Conservation (phyloP, 2,797 vertebrate genomes). For the Lateolabrax maculatus region DNA sequence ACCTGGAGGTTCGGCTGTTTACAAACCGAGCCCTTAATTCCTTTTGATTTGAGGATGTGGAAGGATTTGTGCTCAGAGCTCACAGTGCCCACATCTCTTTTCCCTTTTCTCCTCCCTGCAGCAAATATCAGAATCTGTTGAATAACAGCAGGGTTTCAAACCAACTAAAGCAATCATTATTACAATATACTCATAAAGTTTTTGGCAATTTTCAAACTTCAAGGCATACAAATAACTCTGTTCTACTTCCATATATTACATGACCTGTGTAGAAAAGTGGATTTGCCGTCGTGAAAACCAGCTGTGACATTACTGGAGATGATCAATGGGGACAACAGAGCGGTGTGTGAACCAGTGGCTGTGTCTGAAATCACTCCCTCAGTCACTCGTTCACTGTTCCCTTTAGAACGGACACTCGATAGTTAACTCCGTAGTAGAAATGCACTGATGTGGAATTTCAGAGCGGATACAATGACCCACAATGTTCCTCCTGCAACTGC, state of each 20-base stretch:
- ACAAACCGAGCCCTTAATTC: neutral
- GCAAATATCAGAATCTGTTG: neutral
- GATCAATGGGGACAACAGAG: neutral
- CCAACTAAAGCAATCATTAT: neutral
- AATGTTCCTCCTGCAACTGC: too few species aligned
- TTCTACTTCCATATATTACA: too few species aligned
- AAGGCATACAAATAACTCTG: neutral
- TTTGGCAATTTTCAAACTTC: constrained; percentile 6
- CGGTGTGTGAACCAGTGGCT: neutral
- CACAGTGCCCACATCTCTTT: neutral
- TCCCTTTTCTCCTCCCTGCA: neutral
- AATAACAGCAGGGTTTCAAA: constrained; percentile 1
- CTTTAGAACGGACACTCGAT: neutral
- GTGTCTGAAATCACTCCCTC: neutral
- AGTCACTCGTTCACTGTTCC: neutral
- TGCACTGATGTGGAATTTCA: neutral
- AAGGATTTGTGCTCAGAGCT: neutral
- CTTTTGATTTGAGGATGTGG: neutral
- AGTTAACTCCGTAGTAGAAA: too few species aligned
- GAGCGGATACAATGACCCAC: neutral
- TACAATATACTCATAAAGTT: neutral
- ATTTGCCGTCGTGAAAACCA: neutral
- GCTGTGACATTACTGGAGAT: neutral
- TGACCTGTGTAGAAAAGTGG: neutral
- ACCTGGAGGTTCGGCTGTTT: neutral